Conservation (phyloP, 1,140 invertebrate genomes). For the Bursaphelenchus mucronatus region DNA sequence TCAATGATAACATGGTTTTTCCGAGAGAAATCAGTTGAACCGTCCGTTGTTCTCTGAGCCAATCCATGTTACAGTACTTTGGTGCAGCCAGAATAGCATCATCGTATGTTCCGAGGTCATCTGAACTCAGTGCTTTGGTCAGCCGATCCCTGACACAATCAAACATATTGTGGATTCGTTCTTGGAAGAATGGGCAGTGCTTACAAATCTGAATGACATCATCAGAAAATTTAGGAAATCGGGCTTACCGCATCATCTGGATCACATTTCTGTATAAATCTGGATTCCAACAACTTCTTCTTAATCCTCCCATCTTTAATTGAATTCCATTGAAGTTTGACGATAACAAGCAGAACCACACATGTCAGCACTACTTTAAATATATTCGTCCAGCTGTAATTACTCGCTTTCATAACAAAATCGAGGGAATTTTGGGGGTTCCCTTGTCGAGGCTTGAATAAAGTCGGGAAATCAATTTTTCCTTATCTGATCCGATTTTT, state of each 20-base stretch:
- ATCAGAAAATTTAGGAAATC: not conserved
- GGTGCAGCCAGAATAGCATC: constrained; percentile 1
- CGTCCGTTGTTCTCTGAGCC: constrained; percentile 5
- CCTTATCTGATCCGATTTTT: too few species aligned
- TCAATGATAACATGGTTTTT: not conserved
- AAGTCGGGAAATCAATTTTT: too few species aligned
- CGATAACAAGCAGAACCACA: too few species aligned
- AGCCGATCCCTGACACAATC: constrained; percentile 7
- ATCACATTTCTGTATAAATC: not conserved
- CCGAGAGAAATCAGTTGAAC: constrained; percentile 3
- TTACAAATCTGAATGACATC: constrained; percentile 1
- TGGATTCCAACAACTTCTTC: too few species aligned
- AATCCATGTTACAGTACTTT: constrained; percentile 13
- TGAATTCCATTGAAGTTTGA: too few species aligned
- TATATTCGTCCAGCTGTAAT: too few species aligned
- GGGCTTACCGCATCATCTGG: constrained; percentile 12
- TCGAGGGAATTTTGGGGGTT: too few species aligned
- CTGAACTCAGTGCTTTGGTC: not conserved
- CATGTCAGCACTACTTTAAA: too few species aligned
- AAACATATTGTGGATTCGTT: constrained; percentile 1
- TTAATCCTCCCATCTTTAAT: too few species aligned
- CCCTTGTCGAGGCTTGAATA: too few species aligned
- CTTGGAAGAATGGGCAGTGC: constrained; percentile 17
- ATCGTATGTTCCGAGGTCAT: not conserved
- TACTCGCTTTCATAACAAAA: too few species aligned